Percentiles rank a stretch among this genome's conserved stretches.
These are phyloP conservation scores for Patella depressa DNA, from an alignment of 2,888 invertebrate species.

Conservation along the genomic window DNA sequence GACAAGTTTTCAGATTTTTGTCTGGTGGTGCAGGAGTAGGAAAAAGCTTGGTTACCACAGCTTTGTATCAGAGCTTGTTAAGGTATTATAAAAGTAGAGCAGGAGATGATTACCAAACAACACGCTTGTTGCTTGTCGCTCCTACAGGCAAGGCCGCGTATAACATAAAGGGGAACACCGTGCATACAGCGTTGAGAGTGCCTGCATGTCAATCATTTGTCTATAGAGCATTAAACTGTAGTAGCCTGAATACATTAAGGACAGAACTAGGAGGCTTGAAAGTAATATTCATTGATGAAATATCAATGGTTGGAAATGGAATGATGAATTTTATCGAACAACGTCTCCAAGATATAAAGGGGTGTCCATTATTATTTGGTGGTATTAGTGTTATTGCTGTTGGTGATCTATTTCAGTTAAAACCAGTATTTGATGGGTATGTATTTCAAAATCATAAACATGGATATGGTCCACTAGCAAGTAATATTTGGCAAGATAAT, in stretches of 20 bases:
- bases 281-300: slow-evolving; percentile 40
- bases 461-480: slow-evolving; percentile 34
- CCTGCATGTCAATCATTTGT: slow-evolving; percentile 23
- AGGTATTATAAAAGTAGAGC: slow-evolving; percentile 15
- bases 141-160: slow-evolving; percentile 46
- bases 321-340: slow-evolving; percentile 33
- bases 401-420: slow-evolving; percentile 40
- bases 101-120: slow-evolving; percentile 31
- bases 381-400: slow-evolving; percentile 35
- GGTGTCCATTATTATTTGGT: slow-evolving; percentile 31
- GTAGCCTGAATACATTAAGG: slow-evolving; percentile 18
- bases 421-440: slow-evolving; percentile 36
- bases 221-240: slow-evolving; percentile 23
- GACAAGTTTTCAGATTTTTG: slow-evolving; percentile 36
- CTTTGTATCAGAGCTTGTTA: slow-evolving; percentile 38
- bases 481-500: slow-evolving; percentile 37
- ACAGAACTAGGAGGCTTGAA: slow-evolving; percentile 20
- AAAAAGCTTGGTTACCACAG: slow-evolving; percentile 36
- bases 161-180: slow-evolving; percentile 29
- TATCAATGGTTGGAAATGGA: slow-evolving; percentile 39
- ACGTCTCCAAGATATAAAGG: slow-evolving; percentile 31
- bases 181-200: slow-evolving; percentile 29
- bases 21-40: slow-evolving; percentile 45
- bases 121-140: slow-evolving; percentile 31
- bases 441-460: slow-evolving; percentile 27